phyloP scores from a whole-genome alignment of 2,888 invertebrate genomes.

The Pyrrhia umbra region DNA sequence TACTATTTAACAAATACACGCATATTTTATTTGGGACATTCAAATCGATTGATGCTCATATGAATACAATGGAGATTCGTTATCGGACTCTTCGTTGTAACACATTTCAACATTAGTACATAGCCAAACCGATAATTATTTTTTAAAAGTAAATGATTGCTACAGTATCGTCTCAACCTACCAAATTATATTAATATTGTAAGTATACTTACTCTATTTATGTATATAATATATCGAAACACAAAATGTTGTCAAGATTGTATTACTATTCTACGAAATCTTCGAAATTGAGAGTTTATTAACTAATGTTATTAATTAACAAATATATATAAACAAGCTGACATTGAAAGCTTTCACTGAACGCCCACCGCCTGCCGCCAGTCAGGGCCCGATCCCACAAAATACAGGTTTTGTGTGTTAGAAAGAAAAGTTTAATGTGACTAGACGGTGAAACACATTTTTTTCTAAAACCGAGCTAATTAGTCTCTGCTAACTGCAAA shows the following conservation, averaged over 20 bases:
- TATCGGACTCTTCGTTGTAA: constrained; percentile 67
- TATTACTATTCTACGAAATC: constrained; percentile 42
- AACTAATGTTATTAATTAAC: constrained; percentile 76
- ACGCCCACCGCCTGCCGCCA: constrained; percentile 73
- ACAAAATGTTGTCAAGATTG: too few relatives aligned
- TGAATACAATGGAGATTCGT: constrained; percentile 81
- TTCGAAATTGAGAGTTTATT: constrained; percentile 76
- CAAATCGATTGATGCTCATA: constrained; percentile 74
- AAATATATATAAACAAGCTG: constrained; percentile 69
- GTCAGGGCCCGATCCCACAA: constrained; percentile 50
- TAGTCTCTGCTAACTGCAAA: constrained; percentile 79
- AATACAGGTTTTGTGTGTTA: constrained; percentile 67
- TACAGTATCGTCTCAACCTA: constrained; percentile 7
- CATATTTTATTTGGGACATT: constrained; percentile 70
- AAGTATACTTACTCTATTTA: too few relatives aligned
- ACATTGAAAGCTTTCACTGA: constrained; percentile 80
- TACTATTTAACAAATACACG: constrained; percentile 69
- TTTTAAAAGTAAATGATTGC: constrained; percentile 38
- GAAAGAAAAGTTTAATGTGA: constrained; percentile 58
- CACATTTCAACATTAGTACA: constrained; percentile 66
- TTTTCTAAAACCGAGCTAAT: constrained; percentile 74
- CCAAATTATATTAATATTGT: constrained; percentile 14
- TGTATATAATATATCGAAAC: too few relatives aligned
- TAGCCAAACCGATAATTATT: constrained; percentile 65
- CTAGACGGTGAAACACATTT: constrained; percentile 58